These are phyloP conservation scores for Aplocera efformata DNA, from an alignment of 2,888 invertebrate species.

Conservation along the genomic window DNA sequence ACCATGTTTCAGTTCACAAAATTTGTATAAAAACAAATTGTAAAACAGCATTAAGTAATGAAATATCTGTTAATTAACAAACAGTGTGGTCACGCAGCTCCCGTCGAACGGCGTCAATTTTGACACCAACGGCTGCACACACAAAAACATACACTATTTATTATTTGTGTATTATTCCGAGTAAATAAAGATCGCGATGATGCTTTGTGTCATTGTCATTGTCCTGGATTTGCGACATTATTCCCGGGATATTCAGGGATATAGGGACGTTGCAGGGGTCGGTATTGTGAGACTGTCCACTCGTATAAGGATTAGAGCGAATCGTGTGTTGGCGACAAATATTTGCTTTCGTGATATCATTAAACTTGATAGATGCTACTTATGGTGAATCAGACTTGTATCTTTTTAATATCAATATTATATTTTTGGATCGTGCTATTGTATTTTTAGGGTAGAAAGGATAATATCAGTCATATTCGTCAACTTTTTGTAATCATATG, in stretches of 20 bases:
- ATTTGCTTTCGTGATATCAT: conserved; percentile 49
- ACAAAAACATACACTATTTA: conserved; percentile 59
- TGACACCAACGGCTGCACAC: conserved; percentile 67
- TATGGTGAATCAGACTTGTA: conserved; percentile 8
- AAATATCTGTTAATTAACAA: conserved; percentile 3
- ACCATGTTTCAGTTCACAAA: too few relatives aligned
- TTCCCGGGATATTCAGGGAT: conserved; percentile 19
- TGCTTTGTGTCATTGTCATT: conserved; percentile 59
- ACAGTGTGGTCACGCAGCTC: conserved; percentile 29
- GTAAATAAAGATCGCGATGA: conserved; percentile 65
- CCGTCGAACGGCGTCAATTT: conserved; percentile 56
- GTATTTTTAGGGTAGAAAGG: too few relatives aligned
- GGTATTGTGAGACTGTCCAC: conserved; percentile 17
- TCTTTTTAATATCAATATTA: too few relatives aligned
- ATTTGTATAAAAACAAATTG: too few relatives aligned
- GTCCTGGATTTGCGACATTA: conserved; percentile 43
- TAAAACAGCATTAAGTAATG: not conserved
- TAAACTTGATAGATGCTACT: conserved; percentile 17
- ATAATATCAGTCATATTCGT: too few relatives aligned
- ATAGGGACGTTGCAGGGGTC: conserved; percentile 35
- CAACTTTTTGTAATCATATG: too few relatives aligned
- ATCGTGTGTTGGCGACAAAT: conserved; percentile 65
- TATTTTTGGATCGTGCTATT: too few relatives aligned
- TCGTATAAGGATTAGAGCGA: conserved; percentile 29
- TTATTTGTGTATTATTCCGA: conserved; percentile 75